Base-by-base conservation (phyloP, 2,888 invertebrate species). In the Sesamia inferens region DNA sequence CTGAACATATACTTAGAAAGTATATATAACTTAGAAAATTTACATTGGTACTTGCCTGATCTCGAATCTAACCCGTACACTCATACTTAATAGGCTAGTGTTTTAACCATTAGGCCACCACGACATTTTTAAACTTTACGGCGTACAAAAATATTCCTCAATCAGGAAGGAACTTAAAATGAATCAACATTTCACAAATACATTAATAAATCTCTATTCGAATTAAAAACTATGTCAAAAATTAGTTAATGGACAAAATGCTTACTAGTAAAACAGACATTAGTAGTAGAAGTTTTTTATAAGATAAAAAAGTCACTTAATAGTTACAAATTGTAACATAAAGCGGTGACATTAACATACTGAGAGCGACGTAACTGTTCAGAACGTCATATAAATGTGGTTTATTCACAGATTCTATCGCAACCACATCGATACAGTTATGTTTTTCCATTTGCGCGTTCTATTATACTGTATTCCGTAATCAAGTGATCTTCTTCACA, bases 371-470 rank as follows among this genome's bases (percentile, higher is more conserved):
- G 79, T 90, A 90, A 92, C 92, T 91, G 90, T 92, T 87, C 85
- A 83, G 88, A 88, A 89, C 89, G 90, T 88, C 88, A 85, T 87
- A 87, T 85, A 89, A 89, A 89, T 91, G 88, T 86, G 85, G 87
- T 90, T 89, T 89, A 87, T 86, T 82, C 82, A 82, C 63, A 88
- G 89, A 92, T 92, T 87, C 88, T 86, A 90, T 91, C 87, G 75
- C 83, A 77, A 87, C 81, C 87, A 84, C 86, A 87, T 86, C 82
- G 79, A 79, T 84, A 87, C 88, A 88, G 89, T 90, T 90, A 89
- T 74, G 68, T 81, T 80, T 80, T 82, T 77, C 76, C 81, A 85
- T 83, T 76, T 83, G 81, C 68, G 59, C 54, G 63, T 68, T 79
- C 55, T 67, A 64, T 72, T 79, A 73, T 71, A 48, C 39, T 55